Conservation (phyloP, 2,797 vertebrate species). For the Sebastiscus tertius region DNA sequence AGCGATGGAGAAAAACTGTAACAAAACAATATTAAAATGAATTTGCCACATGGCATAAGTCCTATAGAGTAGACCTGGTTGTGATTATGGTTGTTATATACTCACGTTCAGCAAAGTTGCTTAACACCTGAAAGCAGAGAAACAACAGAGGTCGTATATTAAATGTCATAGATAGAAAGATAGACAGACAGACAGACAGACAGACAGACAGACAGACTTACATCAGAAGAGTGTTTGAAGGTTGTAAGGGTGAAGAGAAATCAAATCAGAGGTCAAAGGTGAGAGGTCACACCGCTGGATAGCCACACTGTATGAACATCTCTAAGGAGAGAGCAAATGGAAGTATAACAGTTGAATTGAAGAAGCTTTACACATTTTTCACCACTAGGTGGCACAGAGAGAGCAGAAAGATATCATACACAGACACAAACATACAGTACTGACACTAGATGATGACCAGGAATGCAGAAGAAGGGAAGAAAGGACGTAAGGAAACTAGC, state of each 20-base stretch:
- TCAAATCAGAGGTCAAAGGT: slow-evolving; percentile 30
- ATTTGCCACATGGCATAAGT: neutral
- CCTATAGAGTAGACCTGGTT: neutral
- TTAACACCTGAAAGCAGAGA: slow-evolving; percentile 81
- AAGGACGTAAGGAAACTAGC: neutral
- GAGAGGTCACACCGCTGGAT: slow-evolving; percentile 31
- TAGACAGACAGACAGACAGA: neutral
- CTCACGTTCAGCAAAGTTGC: slow-evolving; percentile 79
- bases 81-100: slow-evolving; percentile 6
- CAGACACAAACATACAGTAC: neutral
- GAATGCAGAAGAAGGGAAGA: neutral
- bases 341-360: neutral
- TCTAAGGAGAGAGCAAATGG: slow-evolving; percentile 9
- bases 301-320: slow-evolving; percentile 44
- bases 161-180: neutral
- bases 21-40: neutral
- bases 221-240: slow-evolving; percentile 75
- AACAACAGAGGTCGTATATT: neutral
- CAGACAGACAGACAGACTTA: slow-evolving; percentile 36
- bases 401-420: neutral
- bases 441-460: neutral
- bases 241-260: slow-evolving; percentile 23
- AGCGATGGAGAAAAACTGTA: fast-evolving
- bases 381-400: slow-evolving; percentile 64
- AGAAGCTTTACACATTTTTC: neutral